These are phyloP conservation scores for Molanna angustata DNA, from an alignment of 2,888 invertebrate species.

Conservation along the genomic window DNA sequence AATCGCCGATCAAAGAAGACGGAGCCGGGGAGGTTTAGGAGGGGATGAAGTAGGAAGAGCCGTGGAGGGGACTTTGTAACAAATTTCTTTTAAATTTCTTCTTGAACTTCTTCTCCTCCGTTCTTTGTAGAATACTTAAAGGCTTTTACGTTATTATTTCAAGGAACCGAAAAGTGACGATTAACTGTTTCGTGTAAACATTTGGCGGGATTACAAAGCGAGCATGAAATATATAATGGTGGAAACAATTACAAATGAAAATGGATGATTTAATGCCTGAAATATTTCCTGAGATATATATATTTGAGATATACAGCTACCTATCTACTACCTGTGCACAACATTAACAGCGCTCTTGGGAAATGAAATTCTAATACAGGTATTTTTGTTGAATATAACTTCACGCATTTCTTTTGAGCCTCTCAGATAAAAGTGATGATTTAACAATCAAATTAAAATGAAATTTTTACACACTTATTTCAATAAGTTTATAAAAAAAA, in stretches of 20 bases:
- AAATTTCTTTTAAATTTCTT: slow-evolving; percentile 30
- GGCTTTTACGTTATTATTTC: slow-evolving; percentile 31
- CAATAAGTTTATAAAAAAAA: no score
- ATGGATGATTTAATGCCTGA: slow-evolving; percentile 21
- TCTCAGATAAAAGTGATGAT: no score
- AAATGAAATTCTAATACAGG: no score
- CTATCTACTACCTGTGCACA: no score
- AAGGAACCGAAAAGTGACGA: slow-evolving; percentile 29
- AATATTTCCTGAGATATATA: slow-evolving; percentile 15
- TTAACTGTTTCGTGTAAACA: slow-evolving; percentile 31
- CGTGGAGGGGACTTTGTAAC: slow-evolving; percentile 4
- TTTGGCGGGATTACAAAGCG: slow-evolving; percentile 26
- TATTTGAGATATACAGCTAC: no score
- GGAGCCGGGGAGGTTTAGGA: slow-evolving; percentile 10
- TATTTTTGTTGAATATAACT: no score
- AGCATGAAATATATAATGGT: slow-evolving; percentile 18
- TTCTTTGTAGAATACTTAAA: slow-evolving; percentile 30
- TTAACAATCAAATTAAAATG: no score
- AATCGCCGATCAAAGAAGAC: slow-evolving; percentile 12
- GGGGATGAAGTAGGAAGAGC: no score
- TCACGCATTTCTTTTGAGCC: no score
- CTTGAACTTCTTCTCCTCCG: slow-evolving; percentile 24
- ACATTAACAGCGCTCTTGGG: no score
- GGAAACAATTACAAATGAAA: slow-evolving; percentile 27
- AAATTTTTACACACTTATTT: no score